Conservation (phyloP, 2,797 vertebrate species). For the Dryobates pubescens region DNA sequence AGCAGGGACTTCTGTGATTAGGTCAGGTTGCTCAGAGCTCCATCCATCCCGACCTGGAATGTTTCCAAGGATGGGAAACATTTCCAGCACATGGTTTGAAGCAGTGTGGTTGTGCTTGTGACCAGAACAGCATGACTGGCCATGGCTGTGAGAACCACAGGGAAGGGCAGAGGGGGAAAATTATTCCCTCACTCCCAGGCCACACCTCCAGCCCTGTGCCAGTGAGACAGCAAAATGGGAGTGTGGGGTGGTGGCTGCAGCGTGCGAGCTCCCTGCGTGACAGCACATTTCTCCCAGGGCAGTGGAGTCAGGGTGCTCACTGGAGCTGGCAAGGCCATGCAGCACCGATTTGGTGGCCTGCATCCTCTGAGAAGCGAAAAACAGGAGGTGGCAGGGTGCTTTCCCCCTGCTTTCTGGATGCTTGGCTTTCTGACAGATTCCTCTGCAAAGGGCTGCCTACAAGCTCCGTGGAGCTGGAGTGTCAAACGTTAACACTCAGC, state of each 20-base stretch:
- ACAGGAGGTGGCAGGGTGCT: constrained; percentile 42
- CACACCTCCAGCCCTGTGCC: not conserved
- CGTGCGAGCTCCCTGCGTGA: not conserved
- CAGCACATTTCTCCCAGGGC: not conserved
- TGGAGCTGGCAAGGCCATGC: not conserved
- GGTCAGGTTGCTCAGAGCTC: too few relatives aligned
- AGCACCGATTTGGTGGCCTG: not conserved
- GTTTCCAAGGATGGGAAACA: too few relatives aligned
- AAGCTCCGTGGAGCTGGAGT: constrained; percentile 38
- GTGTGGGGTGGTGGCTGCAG: too few relatives aligned
- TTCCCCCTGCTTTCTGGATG: constrained; percentile 23
- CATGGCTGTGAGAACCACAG: not conserved
- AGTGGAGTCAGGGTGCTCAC: not conserved
- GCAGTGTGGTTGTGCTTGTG: not conserved
- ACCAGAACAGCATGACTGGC: rapidly evolving
- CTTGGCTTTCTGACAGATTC: constrained; percentile 39
- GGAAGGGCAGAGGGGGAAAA: not conserved
- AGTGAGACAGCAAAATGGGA: rapidly evolving
- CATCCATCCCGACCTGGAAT: too few relatives aligned
- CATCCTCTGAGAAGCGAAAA: constrained; percentile 19
- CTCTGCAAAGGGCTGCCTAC: constrained; percentile 28
- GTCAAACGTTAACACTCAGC: constrained; percentile 54
- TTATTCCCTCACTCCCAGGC: not conserved
- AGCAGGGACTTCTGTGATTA: too few relatives aligned
- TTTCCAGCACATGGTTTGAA: not conserved